These are phyloP conservation scores for Aplidium turbinatum DNA, from an alignment of 23 tunicate genomes.

Conservation along the genomic window DNA sequence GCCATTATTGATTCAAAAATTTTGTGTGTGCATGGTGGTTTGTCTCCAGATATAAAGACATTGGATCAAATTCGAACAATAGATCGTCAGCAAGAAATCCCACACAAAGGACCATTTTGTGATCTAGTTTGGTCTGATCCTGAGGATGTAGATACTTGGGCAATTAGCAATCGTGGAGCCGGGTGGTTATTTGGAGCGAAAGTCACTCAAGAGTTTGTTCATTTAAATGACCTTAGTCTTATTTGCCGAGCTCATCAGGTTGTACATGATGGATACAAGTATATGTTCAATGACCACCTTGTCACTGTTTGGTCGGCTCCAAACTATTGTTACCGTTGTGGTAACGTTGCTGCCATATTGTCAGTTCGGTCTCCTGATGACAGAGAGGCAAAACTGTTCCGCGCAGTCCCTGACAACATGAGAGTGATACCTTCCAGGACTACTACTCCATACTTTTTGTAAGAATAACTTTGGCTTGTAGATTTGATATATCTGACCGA, in stretches of 20 bases:
- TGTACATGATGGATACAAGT: conserved; percentile 93
- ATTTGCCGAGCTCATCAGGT: conserved; percentile 96
- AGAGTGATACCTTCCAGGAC: conserved; percentile 76
- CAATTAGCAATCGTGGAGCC: conserved; percentile 85
- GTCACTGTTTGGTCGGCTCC: conserved; percentile 96
- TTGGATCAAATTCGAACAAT: conserved; percentile 94
- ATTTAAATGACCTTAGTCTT: conserved; percentile 67
- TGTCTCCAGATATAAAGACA: conserved; percentile 89
- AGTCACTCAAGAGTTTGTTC: conserved; percentile 89
- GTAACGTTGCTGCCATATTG: conserved; percentile 89
- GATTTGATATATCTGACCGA: no score
- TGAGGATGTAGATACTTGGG: conserved; percentile 92
- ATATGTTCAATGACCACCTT: conserved; percentile 86
- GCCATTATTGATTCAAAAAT: conserved; percentile 92
- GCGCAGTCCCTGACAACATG: conserved; percentile 89
- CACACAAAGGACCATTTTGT: conserved; percentile 97
- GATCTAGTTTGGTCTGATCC: conserved; percentile 99
- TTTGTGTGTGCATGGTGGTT: conserved; percentile 96
- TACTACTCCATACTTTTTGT: conserved; percentile 84
- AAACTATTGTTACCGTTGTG: conserved; percentile 96
- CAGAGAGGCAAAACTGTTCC: conserved; percentile 73
- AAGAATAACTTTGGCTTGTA: no score
- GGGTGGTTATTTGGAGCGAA: conserved; percentile 96
- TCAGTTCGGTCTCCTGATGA: conserved; percentile 47
- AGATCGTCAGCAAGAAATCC: conserved; percentile 94